Conservation (phyloP, 2,888 invertebrate species). For the Temnothorax rugatulus region DNA sequence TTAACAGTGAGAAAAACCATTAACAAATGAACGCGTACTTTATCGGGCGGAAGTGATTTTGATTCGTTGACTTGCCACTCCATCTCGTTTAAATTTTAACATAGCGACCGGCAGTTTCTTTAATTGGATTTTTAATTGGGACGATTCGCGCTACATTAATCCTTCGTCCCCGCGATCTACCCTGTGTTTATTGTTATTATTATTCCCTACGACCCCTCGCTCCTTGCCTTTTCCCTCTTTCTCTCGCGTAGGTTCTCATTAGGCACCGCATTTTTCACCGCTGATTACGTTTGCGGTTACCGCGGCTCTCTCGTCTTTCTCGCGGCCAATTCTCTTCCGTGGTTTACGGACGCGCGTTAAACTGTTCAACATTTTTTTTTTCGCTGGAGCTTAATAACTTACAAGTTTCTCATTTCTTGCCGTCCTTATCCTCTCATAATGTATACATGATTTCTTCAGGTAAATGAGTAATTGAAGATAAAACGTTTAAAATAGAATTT, state of each 20-base stretch:
- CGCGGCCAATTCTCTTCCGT: conserved; percentile 46
- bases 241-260: conserved; percentile 61
- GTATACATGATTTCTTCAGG: conserved; percentile 40
- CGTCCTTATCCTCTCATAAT: conserved; percentile 46
- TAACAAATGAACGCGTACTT: conserved; percentile 85
- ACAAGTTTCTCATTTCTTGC: conserved; percentile 46
- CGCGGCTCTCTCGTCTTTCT: conserved; percentile 38
- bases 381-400: conserved; percentile 44
- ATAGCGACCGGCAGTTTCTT: conserved; percentile 78
- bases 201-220: conserved; percentile 62
- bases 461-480: conserved; percentile 44
- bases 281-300: conserved; percentile 60
- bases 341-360: conserved; percentile 50
- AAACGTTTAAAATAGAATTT: not conserved
- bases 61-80: conserved; percentile 78
- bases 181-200: conserved; percentile 74
- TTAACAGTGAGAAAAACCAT: conserved; percentile 77
- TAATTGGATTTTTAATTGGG: conserved; percentile 86
- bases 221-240: conserved; percentile 1
- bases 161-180: conserved; percentile 62
- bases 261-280: conserved; percentile 57
- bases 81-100: conserved; percentile 82
- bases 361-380: conserved; percentile 53
- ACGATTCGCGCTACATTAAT: conserved; percentile 84
- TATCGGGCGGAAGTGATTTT: conserved; percentile 85